Percentiles rank a stretch among this genome's conserved stretches.
Evolutionary conservation across 2,888 invertebrate species (phyloP).

Genomic region (Hypomecis punctinalis): DNA sequence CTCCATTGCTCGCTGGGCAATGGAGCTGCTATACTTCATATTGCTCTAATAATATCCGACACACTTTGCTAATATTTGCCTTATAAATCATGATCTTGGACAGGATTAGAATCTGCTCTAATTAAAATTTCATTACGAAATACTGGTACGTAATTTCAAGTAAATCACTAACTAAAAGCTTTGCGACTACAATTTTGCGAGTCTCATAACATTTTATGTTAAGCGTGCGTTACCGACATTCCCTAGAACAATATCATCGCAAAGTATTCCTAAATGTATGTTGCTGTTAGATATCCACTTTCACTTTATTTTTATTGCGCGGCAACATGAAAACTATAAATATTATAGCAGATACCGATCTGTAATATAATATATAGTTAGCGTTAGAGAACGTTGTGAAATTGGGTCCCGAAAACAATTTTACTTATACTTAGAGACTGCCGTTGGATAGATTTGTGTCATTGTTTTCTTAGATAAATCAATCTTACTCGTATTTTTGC

Average conservation of each 20-base stretch:
- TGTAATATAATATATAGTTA: constrained; percentile 12
- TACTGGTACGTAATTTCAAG: constrained; percentile 6
- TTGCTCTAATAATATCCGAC: constrained; percentile 9
- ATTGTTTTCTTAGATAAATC: not conserved
- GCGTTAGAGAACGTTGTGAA: constrained; percentile 6
- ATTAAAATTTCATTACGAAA: constrained; percentile 12
- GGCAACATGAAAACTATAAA: constrained; percentile 25
- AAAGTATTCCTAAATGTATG: constrained; percentile 27
- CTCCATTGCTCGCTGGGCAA: too few species aligned
- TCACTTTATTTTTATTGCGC: constrained; percentile 26
- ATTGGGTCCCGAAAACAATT: constrained; percentile 1
- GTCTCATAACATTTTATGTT: constrained; percentile 26
- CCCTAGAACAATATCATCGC: constrained; percentile 26
- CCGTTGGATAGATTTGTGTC: not conserved
- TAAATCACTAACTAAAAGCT: constrained; percentile 19
- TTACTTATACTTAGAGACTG: not conserved
- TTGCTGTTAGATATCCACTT: constrained; percentile 14
- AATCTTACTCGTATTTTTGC: too few species aligned
- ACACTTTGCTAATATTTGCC: not conserved
- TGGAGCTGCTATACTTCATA: constrained; percentile 1
- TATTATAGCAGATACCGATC: constrained; percentile 27
- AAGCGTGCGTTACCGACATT: constrained; percentile 26
- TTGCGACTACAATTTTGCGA: constrained; percentile 23
- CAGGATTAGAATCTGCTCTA: constrained; percentile 1
- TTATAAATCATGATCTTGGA: not conserved